A percentile compares a stretch with the other conserved stretches of the same genome.
phyloP scores from a whole-genome alignment of 2,888 invertebrate genomes.

The Stenodera caucasica region DNA sequence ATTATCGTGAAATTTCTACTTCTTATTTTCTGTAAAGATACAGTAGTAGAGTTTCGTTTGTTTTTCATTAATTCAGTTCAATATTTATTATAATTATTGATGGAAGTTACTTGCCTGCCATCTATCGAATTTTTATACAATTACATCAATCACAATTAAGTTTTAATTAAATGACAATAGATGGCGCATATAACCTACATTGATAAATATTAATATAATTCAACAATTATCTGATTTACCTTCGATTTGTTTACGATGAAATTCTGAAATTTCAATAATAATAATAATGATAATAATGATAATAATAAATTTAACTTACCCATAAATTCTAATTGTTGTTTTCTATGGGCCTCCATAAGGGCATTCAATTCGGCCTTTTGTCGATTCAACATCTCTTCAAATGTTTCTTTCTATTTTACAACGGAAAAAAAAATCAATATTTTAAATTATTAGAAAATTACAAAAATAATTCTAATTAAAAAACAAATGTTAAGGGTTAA shows the following conservation, averaged over 20 bases:
- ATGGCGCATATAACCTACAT: too few species aligned
- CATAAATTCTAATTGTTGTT: conserved; percentile 58
- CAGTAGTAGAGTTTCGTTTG: too few species aligned
- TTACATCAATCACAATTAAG: too few species aligned
- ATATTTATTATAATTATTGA: too few species aligned
- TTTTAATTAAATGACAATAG: too few species aligned
- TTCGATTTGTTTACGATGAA: conserved; percentile 45
- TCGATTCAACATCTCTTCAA: conserved; percentile 56
- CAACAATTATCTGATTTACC: conserved; percentile 32
- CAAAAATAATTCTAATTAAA: conserved; percentile 8
- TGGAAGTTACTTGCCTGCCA: too few species aligned
- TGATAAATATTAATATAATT: too few species aligned
- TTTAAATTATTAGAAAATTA: conserved; percentile 15
- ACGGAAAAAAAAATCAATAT: conserved; percentile 30
- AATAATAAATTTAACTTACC: conserved; percentile 39
- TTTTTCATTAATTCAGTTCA: too few species aligned
- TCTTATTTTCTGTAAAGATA: neutral
- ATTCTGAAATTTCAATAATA: conserved; percentile 34
- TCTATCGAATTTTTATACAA: too few species aligned
- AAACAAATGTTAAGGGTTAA: too few species aligned
- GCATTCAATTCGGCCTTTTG: conserved; percentile 62
- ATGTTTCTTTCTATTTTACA: conserved; percentile 51
- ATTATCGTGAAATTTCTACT: conserved; percentile 24
- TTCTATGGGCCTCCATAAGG: conserved; percentile 57
- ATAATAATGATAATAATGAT: conserved; percentile 31